Base-by-base conservation (phyloP, 2,113 vertebrate genomes). In the Poecile atricapillus region DNA sequence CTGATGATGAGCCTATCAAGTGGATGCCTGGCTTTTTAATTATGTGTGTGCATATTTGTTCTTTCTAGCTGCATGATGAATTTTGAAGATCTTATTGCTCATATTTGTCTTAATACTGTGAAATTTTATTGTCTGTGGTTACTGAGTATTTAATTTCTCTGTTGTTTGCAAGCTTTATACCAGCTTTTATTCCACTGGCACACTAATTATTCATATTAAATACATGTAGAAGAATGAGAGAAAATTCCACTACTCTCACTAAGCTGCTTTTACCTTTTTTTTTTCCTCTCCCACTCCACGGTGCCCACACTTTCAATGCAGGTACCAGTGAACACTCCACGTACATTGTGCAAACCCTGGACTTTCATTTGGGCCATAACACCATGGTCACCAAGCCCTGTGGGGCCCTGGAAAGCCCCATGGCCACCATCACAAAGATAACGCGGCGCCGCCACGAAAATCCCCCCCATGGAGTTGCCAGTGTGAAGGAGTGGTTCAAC, bases 341-440 rank as follows among this genome's bases (percentile, higher is more conserved):
- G 0, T 99, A 99, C 64, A 98, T 99, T 11, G 99, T 99, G 39
- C 99, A 99, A 97, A 99, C 99, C 11, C 96, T 99, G 95, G 99
- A 99, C 93, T 99, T 99, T 87, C 99, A 99, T 89, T 98, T 99
- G 35, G 99, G 99, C 81, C 99, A 99, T 71, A 99, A 99, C 92
- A 99, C 99, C 6, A 99, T 99, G 99, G 99, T 99, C 76, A 99
- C 99, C 62, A 99, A 99, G 91, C 99, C 99, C 0, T 99, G 99
- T 13, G 99, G 99, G 27, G 99, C 99, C 25, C 97, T 99, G 2
- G 99, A 99, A 90, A 99, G 99, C 95, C 99, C 99, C 1, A 99
- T 99, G 99, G 99, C 99, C 37, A 99, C 99, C 18, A 99, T 99
- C 92, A 99, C 99, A 15, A 99, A 99, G 96, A 99, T 99, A 93